phyloP scores from a whole-genome alignment of 2,113 vertebrate species.

The Phyllostomus discolor region DNA sequence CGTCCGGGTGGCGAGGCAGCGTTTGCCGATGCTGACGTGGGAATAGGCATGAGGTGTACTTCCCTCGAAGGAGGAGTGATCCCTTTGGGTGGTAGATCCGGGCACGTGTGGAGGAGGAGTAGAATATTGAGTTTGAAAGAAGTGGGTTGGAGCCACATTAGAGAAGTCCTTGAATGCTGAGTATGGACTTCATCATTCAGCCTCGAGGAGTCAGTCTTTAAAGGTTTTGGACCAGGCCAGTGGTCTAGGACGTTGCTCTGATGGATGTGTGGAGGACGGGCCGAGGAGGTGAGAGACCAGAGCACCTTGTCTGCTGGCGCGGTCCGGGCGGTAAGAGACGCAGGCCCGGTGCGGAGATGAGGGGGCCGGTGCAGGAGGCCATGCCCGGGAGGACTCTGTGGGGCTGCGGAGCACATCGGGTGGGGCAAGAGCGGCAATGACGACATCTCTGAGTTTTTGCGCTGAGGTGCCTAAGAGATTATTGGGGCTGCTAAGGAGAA shows the following conservation, averaged over 20 bases:
- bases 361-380: background rate
- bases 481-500: background rate
- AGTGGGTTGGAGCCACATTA: too few relatives aligned
- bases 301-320: accelerated
- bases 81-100: background rate
- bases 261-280: background rate
- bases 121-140: background rate
- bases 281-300: background rate
- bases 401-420: background rate
- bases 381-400: accelerated
- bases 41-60: background rate
- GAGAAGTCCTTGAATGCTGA: background rate
- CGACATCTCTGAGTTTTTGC: background rate
- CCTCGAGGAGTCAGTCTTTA: accelerated
- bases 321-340: background rate
- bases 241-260: background rate
- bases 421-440: background rate
- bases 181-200: background rate
- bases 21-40: accelerated
- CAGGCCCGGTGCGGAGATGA: too few relatives aligned
- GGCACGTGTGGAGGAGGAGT: background rate
- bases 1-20: accelerated
- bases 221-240: background rate
- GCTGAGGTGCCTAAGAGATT: background rate
- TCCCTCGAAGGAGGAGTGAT: background rate